Evolutionary conservation across 1,140 invertebrate genomes (phyloP).

Genomic region (Steinernema feltiae): DNA sequence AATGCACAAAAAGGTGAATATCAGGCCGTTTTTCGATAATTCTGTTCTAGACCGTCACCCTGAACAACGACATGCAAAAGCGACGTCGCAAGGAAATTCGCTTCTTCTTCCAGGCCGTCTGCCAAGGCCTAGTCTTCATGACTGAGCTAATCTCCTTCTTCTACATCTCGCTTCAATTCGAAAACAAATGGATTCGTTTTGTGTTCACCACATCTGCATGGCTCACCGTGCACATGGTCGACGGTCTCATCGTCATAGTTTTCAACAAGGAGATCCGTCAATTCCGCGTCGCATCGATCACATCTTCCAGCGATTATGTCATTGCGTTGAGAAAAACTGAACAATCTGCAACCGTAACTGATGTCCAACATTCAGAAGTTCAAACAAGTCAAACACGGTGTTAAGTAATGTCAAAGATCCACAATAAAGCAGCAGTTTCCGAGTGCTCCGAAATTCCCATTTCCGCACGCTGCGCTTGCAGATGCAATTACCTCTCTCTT

Average conservation of each 20-base stretch:
- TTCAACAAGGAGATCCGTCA: background rate
- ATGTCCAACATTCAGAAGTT: no score
- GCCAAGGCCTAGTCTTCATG: conserved; percentile 14
- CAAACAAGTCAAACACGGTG: no score
- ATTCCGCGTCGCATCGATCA: no score
- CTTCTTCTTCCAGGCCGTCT: conserved; percentile 1
- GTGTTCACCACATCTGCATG: conserved; percentile 8
- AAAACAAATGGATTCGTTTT: conserved; percentile 10
- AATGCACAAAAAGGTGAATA: background rate
- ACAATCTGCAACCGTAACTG: no score
- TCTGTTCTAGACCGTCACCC: background rate
- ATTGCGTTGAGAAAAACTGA: no score
- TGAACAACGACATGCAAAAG: background rate
- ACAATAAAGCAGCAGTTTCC: no score
- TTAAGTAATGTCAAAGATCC: no score
- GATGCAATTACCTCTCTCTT: no score
- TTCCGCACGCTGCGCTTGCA: no score
- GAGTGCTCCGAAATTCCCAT: no score
- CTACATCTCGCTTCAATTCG: conserved; percentile 9
- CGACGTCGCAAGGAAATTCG: conserved; percentile 9
- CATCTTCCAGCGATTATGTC: no score
- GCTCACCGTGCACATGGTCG: conserved; percentile 4
- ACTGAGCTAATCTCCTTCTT: conserved; percentile 10
- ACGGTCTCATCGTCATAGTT: background rate
- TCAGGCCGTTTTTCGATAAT: background rate